phyloP scores from a whole-genome alignment of 2,113 vertebrate species.

The Hippocampus zosterae region DNA sequence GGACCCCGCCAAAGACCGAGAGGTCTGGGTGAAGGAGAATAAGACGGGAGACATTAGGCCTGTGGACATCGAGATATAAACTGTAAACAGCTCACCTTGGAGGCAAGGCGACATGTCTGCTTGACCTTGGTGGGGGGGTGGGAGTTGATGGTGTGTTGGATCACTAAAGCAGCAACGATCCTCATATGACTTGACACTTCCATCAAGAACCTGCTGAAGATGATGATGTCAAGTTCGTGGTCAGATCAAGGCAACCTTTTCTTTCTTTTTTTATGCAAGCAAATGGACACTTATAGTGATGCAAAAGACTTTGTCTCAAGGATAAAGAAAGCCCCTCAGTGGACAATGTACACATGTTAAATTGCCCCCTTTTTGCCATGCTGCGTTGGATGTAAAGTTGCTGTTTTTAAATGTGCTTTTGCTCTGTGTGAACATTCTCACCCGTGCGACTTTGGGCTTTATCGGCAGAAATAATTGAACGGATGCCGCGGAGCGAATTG shows the following conservation, averaged over 20 bases:
- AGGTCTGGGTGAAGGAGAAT: constrained; percentile 94
- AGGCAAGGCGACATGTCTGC: neutral
- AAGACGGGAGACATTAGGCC: constrained; percentile 92
- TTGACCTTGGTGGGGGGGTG: neutral
- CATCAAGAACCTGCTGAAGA: constrained; percentile 11
- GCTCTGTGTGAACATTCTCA: constrained; percentile 15
- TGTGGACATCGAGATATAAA: constrained; percentile 92
- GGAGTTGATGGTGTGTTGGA: constrained; percentile 16
- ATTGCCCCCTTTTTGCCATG: constrained; percentile 24
- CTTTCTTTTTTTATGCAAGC: constrained; percentile 6
- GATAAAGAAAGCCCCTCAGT: constrained; percentile 10
- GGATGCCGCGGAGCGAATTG: constrained; percentile 34
- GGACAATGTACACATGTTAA: constrained; percentile 27
- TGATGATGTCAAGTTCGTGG: constrained; percentile 10
- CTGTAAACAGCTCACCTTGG: neutral
- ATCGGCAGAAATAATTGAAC: constrained; percentile 23
- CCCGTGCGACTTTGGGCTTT: neutral
- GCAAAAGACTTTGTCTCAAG: neutral
- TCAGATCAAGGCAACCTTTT: constrained; percentile 1
- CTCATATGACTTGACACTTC: neutral
- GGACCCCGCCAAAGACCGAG: constrained; percentile 89
- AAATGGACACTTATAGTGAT: neutral
- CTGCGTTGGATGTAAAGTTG: constrained; percentile 11
- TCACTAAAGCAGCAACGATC: constrained; percentile 1
- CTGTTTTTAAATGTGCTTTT: constrained; percentile 20